Evolutionary conservation across 2,888 invertebrate species (phyloP).

Genomic region (Eilema caniola): DNA sequence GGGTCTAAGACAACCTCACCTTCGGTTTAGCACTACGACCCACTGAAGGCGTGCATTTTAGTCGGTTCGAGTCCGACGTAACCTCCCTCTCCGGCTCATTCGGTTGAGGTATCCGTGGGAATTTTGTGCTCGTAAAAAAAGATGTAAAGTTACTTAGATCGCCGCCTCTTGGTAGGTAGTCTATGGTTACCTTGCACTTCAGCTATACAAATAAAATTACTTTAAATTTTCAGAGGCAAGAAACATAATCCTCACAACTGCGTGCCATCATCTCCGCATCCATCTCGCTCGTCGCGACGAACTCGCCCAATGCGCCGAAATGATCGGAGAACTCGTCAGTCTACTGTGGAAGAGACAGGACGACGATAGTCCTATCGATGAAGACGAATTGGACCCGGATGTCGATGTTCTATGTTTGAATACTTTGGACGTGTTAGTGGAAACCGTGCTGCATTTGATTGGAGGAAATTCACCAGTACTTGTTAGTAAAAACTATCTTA

Average conservation of each 20-base stretch:
- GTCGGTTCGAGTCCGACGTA: too few relatives aligned
- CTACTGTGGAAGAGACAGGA: constrained; percentile 84
- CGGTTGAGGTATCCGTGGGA: too few relatives aligned
- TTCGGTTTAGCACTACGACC: too few relatives aligned
- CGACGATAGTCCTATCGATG: constrained; percentile 77
- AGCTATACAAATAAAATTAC: not conserved
- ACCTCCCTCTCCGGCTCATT: too few relatives aligned
- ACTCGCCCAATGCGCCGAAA: constrained; percentile 93
- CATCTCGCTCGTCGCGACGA: constrained; percentile 94
- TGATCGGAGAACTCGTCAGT: constrained; percentile 94
- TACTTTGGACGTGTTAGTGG: constrained; percentile 94
- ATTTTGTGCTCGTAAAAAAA: too few relatives aligned
- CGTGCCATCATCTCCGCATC: constrained; percentile 94
- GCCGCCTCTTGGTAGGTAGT: not conserved
- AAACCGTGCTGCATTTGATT: constrained; percentile 93
- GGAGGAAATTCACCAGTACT: constrained; percentile 91
- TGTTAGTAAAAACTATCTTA: constrained; percentile 67
- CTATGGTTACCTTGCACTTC: not conserved
- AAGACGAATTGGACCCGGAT: constrained; percentile 88
- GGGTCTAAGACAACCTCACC: too few relatives aligned
- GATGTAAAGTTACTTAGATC: not conserved
- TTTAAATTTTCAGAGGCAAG: constrained; percentile 90
- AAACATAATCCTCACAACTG: constrained; percentile 92
- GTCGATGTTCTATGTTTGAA: constrained; percentile 94
- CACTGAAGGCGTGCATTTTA: too few relatives aligned